Evolutionary conservation across 2,113 vertebrate species (phyloP).

Genomic region (Potamarius usumacintae): DNA sequence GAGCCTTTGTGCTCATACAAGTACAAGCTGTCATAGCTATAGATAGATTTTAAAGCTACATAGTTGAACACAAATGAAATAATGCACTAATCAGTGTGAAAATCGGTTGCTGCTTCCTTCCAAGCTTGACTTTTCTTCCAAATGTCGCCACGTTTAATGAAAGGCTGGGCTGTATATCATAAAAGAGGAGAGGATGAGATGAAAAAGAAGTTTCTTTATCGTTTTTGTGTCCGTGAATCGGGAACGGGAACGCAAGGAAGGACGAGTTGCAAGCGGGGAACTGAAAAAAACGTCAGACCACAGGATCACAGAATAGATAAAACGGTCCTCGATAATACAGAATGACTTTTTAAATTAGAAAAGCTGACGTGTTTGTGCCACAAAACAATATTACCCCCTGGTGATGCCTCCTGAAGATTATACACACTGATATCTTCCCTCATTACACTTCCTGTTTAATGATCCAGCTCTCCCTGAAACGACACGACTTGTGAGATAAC

Average conservation of each 20-base stretch:
- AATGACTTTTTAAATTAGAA: conserved; percentile 69
- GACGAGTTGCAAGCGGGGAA: too few relatives aligned
- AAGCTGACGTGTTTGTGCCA: conserved; percentile 67
- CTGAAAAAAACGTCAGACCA: too few relatives aligned
- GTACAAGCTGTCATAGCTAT: neutral
- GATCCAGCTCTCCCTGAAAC: conserved; percentile 65
- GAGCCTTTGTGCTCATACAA: neutral
- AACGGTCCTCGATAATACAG: neutral
- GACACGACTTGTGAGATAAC: conserved; percentile 51
- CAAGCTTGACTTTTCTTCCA: neutral
- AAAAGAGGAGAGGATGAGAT: neutral
- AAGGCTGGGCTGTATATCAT: neutral
- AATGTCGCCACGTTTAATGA: neutral
- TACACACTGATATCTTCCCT: conserved; percentile 78
- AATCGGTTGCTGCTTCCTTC: neutral
- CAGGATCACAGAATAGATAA: too few relatives aligned
- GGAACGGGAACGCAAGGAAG: too few relatives aligned
- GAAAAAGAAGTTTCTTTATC: neutral
- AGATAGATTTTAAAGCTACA: neutral
- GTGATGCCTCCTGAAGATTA: conserved; percentile 63
- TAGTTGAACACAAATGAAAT: neutral
- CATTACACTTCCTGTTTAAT: conserved; percentile 75
- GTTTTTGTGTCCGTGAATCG: neutral
- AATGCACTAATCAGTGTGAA: neutral
- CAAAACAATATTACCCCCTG: conserved; percentile 66